phyloP scores from a whole-genome alignment of 2,888 invertebrate species.

The Trichogramma evanescens region DNA sequence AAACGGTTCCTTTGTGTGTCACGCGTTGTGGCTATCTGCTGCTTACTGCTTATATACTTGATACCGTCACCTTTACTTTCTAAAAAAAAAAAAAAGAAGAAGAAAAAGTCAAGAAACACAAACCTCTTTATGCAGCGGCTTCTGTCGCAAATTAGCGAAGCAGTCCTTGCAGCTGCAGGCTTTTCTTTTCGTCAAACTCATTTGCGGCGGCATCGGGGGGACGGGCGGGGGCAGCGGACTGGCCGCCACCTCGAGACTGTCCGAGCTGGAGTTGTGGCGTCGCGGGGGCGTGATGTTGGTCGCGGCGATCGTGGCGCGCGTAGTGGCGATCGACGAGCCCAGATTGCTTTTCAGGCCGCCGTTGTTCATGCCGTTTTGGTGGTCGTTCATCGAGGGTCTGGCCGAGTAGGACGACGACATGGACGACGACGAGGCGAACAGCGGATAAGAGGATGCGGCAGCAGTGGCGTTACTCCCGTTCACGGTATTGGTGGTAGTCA shows the following conservation, averaged over 20 bases:
- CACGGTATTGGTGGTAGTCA: slow-evolving; percentile 23
- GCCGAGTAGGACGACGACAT: slow-evolving; percentile 23
- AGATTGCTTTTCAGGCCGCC: slow-evolving; percentile 22
- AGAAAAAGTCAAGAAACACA: slow-evolving; percentile 26
- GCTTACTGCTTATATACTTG: too few species aligned
- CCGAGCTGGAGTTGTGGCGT: slow-evolving; percentile 44
- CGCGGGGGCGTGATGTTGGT: slow-evolving; percentile 43
- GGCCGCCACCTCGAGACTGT: slow-evolving; percentile 44
- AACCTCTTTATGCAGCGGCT: slow-evolving; percentile 43
- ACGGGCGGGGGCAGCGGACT: slow-evolving; percentile 48
- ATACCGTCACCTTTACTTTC: too few species aligned
- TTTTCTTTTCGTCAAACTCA: slow-evolving; percentile 33
- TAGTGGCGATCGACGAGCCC: slow-evolving; percentile 22
- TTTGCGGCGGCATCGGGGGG: slow-evolving; percentile 48
- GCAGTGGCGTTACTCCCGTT: not conserved
- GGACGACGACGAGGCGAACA: slow-evolving; percentile 3
- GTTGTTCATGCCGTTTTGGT: not conserved
- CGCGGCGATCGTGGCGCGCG: slow-evolving; percentile 10
- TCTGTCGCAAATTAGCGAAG: slow-evolving; percentile 42
- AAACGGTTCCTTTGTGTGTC: not conserved
- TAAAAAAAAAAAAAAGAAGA: not conserved
- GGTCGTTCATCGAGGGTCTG: slow-evolving; percentile 25
- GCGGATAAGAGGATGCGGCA: too few species aligned
- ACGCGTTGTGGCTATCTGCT: not conserved
- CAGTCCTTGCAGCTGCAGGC: slow-evolving; percentile 43